Base-by-base conservation (phyloP, 2,797 vertebrate species). In the Silurus aristotelis region DNA sequence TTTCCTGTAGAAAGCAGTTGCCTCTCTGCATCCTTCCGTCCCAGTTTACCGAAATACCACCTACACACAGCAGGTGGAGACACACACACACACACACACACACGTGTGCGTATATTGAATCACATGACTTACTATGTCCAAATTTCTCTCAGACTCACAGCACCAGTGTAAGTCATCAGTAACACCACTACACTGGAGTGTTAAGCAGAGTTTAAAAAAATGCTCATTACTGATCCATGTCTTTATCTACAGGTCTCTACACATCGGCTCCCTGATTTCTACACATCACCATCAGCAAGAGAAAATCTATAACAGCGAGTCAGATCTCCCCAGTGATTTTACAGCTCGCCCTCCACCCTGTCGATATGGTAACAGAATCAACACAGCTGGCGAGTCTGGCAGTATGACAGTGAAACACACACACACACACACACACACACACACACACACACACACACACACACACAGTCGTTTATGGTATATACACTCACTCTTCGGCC, bases 1-100 rank as follows among this genome's bases (percentile, higher is more conserved):
- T 99, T 98, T 80, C 97, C 97, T 83, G 96, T 95, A 7, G 97
- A 97, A 93, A 99, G 93, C 85, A 99, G 96, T 92, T 98, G 97
- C 88, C 98, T 95, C 94, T 99, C 98, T 0, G 98, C 98, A 91
- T 99, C 98, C 92, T 99, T 99, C 68, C 98, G 95, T 80, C 97
- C 97, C 89, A 99, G 95, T 95, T 99, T 99, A 87, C 98, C 98
- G 77, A 99, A 99, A 94, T 98, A 99, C 98, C 98, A 99, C 94
- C 98, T 99, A 89, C 12, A 84, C 1, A 12, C 88, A 60, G 25
- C n/a, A 84, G 46, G 79, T 52, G 72, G 78, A 76, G 61, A 78
- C 25, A 83, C 6, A 31, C 7, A 76, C 52, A 31, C 31, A 61
- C 56, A 55, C 71, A 75, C 72, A 27, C 72, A 55, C 46, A 25